A percentile compares a stretch with the other conserved stretches of the same genome.
These are phyloP conservation scores for Seladonia tumulorum DNA, from an alignment of 2,888 invertebrate genomes.

Conservation along the genomic window DNA sequence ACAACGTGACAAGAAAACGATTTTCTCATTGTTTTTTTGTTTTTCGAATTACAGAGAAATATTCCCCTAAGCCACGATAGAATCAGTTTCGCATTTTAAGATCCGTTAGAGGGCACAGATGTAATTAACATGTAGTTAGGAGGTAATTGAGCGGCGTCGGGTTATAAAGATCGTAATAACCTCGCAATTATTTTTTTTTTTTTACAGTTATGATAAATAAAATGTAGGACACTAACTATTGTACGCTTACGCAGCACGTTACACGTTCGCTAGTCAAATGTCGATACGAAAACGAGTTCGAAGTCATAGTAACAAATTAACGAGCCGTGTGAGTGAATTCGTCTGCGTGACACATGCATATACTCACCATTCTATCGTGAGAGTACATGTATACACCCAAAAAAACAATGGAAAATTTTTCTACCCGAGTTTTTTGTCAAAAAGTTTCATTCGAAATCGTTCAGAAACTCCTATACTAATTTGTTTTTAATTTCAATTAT, in stretches of 20 bases:
- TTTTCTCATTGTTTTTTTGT: neutral
- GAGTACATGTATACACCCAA: neutral
- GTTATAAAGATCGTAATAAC: slow-evolving; percentile 5
- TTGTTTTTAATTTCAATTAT: neutral
- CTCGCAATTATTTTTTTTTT: slow-evolving; percentile 34
- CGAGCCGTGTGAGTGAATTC: slow-evolving; percentile 1
- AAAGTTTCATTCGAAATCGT: neutral
- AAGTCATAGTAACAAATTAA: slow-evolving; percentile 11
- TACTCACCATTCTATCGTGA: neutral
- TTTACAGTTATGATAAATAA: slow-evolving; percentile 9
- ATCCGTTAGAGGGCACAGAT: slow-evolving; percentile 7
- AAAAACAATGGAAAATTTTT: neutral
- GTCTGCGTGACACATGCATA: neutral
- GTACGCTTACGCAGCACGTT: slow-evolving; percentile 5
- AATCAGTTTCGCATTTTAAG: slow-evolving; percentile 1
- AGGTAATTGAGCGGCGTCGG: slow-evolving; percentile 5
- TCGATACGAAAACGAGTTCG: neutral
- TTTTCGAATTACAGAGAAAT: neutral
- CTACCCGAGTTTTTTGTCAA: neutral
- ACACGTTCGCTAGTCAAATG: slow-evolving; percentile 23
- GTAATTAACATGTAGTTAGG: slow-evolving; percentile 12
- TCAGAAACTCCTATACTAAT: too few species aligned
- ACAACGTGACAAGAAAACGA: neutral
- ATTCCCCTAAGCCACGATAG: neutral
- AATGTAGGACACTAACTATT: slow-evolving; percentile 21